A percentile compares a stretch with the other conserved stretches of the same genome.
These are phyloP conservation scores for Gouania willdenowi DNA, from an alignment of 2,797 vertebrate species.

Conservation along the genomic window DNA sequence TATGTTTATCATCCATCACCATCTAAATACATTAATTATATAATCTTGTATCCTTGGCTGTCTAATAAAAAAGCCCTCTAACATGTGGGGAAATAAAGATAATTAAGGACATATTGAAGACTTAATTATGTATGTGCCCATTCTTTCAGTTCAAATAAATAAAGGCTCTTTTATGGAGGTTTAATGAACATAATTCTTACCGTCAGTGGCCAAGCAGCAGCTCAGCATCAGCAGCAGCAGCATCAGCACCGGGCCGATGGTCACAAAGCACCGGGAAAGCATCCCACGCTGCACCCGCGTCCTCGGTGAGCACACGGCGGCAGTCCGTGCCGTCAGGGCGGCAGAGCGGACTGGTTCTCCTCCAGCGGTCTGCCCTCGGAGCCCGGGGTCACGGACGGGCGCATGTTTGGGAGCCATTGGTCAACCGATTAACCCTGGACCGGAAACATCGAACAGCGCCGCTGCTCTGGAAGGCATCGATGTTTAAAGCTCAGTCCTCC, in stretches of 20 bases:
- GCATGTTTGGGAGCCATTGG: constrained; percentile 75
- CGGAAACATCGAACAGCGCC: constrained; percentile 52
- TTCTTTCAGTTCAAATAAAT: no score
- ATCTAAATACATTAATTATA: no score
- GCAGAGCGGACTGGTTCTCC: constrained; percentile 33
- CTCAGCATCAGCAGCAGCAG: constrained; percentile 70
- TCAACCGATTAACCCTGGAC: constrained; percentile 59
- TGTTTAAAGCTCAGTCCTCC: constrained; percentile 57
- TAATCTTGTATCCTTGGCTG: no score
- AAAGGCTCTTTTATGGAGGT: no score
- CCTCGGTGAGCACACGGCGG: constrained; percentile 29
- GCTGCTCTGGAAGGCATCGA: constrained; percentile 63
- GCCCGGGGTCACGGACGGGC: constrained; percentile 47
- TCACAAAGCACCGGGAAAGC: constrained; percentile 57
- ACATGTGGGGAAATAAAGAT: no score
- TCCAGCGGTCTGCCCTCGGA: constrained; percentile 26
- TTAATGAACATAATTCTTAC: no score
- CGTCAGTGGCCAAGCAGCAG: constrained; percentile 60
- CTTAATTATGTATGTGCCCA: no score
- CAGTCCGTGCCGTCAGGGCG: constrained; percentile 22
- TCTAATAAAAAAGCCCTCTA: no score
- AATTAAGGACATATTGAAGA: no score
- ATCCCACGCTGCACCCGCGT: constrained; percentile 37
- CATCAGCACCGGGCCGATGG: constrained; percentile 60
- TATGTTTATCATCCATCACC: no score